Conservation (phyloP, 2,113 vertebrate species). For the Brachyistius frenatus region DNA sequence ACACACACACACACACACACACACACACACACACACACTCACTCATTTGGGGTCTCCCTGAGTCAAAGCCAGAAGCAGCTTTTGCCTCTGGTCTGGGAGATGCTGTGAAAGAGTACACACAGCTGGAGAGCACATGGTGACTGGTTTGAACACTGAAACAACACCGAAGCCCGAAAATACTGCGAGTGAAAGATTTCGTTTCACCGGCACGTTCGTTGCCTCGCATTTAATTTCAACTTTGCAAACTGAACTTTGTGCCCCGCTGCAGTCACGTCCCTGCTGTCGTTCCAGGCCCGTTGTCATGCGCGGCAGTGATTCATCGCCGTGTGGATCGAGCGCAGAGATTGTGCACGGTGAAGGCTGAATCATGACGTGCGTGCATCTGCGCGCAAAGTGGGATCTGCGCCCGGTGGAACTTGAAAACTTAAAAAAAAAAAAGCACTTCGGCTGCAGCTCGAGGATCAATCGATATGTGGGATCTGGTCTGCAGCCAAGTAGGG, state of each 20-base stretch:
- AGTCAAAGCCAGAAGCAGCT: conserved; percentile 33
- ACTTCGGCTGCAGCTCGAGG: neutral
- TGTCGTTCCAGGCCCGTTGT: conserved; percentile 4
- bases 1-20: conserved; percentile 28
- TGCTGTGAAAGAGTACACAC: conserved; percentile 48
- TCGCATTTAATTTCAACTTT: neutral
- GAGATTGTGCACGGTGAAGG: neutral
- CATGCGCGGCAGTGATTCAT: conserved; percentile 39
- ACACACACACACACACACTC: conserved; percentile 19
- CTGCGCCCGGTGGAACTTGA: too few species aligned
- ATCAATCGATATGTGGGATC: conserved; percentile 54
- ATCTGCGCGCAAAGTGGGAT: too few species aligned
- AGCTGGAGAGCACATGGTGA: conserved; percentile 66
- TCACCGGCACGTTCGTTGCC: conserved; percentile 1
- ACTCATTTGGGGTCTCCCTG: conserved; percentile 63
- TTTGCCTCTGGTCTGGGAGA: conserved; percentile 26
- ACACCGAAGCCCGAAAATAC: neutral
- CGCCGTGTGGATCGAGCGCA: neutral
- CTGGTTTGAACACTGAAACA: conserved; percentile 4
- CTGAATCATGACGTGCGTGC: conserved; percentile 19
- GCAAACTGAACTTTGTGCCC: conserved; percentile 1
- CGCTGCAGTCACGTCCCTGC: neutral
- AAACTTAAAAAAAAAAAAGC: neutral
- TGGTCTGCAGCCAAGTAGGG: conserved; percentile 44
- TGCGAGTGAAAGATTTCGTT: neutral